Conservation (phyloP, 1,140 invertebrate genomes). For the Stenopsyche tienmushanensis region DNA sequence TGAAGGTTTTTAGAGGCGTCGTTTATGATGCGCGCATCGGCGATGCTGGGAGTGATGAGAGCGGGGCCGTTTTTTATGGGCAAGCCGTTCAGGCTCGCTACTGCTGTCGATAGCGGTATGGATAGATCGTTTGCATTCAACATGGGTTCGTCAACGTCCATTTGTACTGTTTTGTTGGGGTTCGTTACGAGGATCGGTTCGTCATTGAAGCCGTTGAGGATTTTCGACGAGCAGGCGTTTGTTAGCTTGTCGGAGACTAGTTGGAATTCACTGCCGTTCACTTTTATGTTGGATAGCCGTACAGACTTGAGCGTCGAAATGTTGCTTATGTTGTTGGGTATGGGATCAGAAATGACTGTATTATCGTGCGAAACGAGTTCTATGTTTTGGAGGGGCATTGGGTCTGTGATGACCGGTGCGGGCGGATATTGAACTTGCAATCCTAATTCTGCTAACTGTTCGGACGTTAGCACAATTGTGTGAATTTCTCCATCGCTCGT, state of each 20-base stretch:
- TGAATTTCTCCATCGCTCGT: constrained; percentile 27
- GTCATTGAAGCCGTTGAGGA: neutral
- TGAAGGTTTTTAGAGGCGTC: neutral
- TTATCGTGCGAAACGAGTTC: neutral
- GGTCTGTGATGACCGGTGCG: neutral
- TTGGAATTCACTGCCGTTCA: constrained; percentile 14
- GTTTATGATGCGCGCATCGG: neutral
- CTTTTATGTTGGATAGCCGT: constrained; percentile 16
- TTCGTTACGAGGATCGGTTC: neutral
- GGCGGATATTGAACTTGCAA: constrained; percentile 27
- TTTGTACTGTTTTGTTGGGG: neutral
- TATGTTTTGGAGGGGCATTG: neutral
- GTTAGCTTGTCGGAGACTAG: constrained; percentile 23
- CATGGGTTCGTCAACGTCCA: neutral
- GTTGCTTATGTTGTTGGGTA: neutral
- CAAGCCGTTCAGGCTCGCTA: neutral
- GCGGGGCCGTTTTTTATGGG: neutral
- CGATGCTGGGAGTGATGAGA: neutral
- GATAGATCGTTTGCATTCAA: neutral
- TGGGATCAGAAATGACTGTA: neutral
- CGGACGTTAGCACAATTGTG: constrained; percentile 30
- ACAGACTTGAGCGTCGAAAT: neutral
- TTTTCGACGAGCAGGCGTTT: neutral
- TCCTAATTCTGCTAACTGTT: constrained; percentile 30
- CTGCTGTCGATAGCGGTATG: neutral